Percentiles rank a stretch among this genome's conserved stretches.
Evolutionary conservation across 2,797 vertebrate species (phyloP).

Genomic region (Hemitrygon akajei): DNA sequence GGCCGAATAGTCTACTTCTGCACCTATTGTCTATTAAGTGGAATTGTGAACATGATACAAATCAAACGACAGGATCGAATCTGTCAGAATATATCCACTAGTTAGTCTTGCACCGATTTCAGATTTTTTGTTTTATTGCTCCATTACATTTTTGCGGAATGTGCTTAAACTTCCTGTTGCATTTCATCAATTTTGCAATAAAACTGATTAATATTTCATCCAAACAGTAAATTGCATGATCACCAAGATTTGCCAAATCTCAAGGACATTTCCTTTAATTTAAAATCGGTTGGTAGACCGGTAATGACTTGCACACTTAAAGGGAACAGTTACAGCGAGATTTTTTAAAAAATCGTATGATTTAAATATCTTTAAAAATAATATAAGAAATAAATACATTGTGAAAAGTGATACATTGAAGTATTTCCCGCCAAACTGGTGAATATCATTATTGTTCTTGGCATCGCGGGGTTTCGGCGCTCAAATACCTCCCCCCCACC

Average conservation of each 20-base stretch:
- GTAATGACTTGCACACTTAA: conserved; percentile 14
- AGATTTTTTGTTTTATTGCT: background rate
- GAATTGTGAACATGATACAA: background rate
- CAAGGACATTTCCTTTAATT: background rate
- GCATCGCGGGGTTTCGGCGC: background rate
- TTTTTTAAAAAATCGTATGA: background rate
- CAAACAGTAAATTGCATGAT: background rate
- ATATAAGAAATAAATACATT: background rate
- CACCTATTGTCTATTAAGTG: no score
- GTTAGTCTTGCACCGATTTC: background rate
- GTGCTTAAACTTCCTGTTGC: background rate
- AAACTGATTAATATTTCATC: background rate
- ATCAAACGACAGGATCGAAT: background rate
- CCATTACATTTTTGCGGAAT: no score
- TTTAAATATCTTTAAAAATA: background rate
- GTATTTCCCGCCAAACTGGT: background rate
- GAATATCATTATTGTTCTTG: background rate
- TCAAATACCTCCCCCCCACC: background rate
- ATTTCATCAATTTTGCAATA: background rate
- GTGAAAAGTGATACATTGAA: background rate
- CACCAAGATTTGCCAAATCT: background rate
- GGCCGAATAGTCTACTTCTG: no score
- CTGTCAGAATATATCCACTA: background rate
- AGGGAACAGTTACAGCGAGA: background rate
- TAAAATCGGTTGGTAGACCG: background rate